Conservation (phyloP, 2,113 vertebrate species). For the Chlamydotis undulata region DNA sequence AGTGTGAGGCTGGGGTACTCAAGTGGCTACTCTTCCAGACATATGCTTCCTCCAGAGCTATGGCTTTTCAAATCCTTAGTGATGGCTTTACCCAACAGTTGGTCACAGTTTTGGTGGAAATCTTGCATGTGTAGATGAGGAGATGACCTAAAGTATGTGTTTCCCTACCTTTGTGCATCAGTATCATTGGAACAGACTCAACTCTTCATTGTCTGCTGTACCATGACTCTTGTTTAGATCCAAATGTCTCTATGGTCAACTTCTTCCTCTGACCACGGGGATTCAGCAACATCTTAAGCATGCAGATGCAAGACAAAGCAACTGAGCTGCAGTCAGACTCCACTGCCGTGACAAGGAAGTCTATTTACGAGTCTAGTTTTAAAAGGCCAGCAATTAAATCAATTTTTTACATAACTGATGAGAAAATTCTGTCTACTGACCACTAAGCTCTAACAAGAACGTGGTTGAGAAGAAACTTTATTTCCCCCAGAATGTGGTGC, state of each 20-base stretch:
- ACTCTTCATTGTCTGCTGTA: background rate
- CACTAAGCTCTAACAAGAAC: background rate
- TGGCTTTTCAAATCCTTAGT: background rate
- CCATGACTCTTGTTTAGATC: background rate
- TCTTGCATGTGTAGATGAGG: rapidly evolving
- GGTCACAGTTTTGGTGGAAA: background rate
- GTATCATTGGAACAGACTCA: background rate
- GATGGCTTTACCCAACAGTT: background rate
- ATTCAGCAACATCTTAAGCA: background rate
- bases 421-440: background rate
- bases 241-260: background rate
- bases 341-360: background rate
- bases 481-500: background rate
- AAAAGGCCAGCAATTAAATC: background rate
- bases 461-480: background rate
- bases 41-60: background rate
- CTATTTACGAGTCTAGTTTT: background rate
- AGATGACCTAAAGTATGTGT: background rate
- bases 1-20: background rate
- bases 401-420: background rate
- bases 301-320: background rate
- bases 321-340: background rate
- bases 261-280: background rate
- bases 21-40: background rate
- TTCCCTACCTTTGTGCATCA: background rate